Conservation (phyloP, 2,797 vertebrate genomes). For the Aselliscus stoliczkanus region DNA sequence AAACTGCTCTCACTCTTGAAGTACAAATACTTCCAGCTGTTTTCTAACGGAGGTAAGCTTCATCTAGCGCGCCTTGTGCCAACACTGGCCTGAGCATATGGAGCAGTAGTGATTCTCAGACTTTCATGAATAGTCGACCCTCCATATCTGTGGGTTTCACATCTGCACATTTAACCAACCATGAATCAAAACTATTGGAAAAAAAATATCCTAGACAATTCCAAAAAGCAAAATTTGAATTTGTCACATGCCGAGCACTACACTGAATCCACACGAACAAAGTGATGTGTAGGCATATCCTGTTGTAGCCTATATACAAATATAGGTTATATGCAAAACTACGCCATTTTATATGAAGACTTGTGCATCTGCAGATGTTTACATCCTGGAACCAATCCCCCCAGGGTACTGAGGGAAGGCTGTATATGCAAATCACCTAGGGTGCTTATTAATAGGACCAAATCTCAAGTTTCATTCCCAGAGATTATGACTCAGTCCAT, state of each 20-base stretch:
- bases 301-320: background rate
- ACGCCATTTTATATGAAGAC: background rate
- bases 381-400: background rate
- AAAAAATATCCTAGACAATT: background rate
- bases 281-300: too few species aligned
- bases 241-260: background rate
- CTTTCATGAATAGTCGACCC: background rate
- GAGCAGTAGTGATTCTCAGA: background rate
- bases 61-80: background rate
- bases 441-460: background rate
- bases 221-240: background rate
- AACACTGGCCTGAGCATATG: background rate
- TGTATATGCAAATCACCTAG: background rate
- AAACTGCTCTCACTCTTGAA: background rate
- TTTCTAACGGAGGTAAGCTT: background rate
- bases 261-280: background rate
- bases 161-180: background rate
- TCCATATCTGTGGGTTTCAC: background rate
- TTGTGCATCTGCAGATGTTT: background rate
- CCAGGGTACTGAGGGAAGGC: background rate
- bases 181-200: background rate
- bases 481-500: background rate
- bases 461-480: background rate
- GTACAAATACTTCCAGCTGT: background rate
- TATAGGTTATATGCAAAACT: background rate